Percentiles rank a stretch among this genome's conserved stretches.
Evolutionary conservation across 1,140 invertebrate species (phyloP).

Genomic region (Drosophila punjabiensis): DNA sequence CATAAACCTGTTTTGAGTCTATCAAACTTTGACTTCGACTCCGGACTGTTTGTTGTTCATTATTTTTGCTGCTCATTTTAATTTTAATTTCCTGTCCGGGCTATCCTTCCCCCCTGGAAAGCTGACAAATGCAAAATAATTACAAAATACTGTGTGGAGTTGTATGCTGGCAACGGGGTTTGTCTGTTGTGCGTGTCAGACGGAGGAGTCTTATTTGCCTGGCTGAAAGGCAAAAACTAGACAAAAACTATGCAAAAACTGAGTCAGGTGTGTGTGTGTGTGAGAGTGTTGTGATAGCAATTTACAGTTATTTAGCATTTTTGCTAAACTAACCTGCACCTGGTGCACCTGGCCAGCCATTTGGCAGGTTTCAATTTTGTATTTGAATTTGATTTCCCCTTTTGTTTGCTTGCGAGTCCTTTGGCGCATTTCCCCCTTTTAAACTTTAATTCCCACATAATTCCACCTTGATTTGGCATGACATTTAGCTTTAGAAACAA

Average conservation of each 20-base stretch:
- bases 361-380: conserved; percentile 36
- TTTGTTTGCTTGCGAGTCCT: background rate
- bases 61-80: conserved; percentile 46
- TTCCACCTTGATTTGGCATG: background rate
- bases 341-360: conserved; percentile 7
- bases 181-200: conserved; percentile 24
- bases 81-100: conserved; percentile 67
- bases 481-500: background rate
- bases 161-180: conserved; percentile 21
- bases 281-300: conserved; percentile 25
- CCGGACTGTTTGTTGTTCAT: conserved; percentile 13
- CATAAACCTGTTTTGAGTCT: background rate
- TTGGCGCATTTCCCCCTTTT: no score
- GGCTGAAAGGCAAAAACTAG: conserved; percentile 15
- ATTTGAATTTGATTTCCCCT: conserved; percentile 18
- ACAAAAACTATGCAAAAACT: conserved; percentile 25
- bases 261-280: conserved; percentile 4
- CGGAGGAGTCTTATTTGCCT: conserved; percentile 21
- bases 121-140: conserved; percentile 64
- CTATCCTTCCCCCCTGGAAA: background rate
- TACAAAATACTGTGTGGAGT: conserved; percentile 34
- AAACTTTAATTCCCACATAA: conserved; percentile 1
- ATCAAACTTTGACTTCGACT: conserved; percentile 4
- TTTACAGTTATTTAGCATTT: conserved; percentile 37
- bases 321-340: conserved; percentile 12